Conservation (phyloP, 2,113 vertebrate genomes). For the Atlantisia rogersi region DNA sequence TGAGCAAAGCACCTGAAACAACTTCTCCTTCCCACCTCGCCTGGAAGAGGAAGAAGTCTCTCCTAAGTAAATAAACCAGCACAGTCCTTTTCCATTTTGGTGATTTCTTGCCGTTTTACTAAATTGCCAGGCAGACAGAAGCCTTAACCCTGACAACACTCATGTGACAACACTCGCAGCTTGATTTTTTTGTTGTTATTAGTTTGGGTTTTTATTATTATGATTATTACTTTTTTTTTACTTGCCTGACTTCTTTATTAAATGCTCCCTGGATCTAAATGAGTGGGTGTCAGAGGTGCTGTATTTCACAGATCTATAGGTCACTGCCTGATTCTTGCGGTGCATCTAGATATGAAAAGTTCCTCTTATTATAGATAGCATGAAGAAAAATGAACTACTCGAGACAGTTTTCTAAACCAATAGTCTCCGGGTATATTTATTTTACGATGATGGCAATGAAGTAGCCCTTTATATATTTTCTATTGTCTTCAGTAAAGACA, state of each 20-base stretch:
- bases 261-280: constrained; percentile 3
- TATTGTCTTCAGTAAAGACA: constrained; percentile 59
- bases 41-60: constrained; percentile 61
- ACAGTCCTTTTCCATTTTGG: constrained; percentile 60
- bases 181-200: neutral
- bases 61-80: constrained; percentile 68
- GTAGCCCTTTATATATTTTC: constrained; percentile 56
- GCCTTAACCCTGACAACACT: constrained; percentile 46
- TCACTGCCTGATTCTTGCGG: constrained; percentile 44
- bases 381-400: constrained; percentile 19
- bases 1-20: constrained; percentile 75
- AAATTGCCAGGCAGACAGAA: constrained; percentile 39
- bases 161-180: constrained; percentile 13
- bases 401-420: constrained; percentile 16
- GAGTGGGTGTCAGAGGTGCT: neutral
- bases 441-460: constrained; percentile 53
- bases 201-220: too few species aligned
- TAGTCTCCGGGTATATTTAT: constrained; percentile 41
- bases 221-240: neutral
- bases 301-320: constrained; percentile 29
- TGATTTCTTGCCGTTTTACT: constrained; percentile 54
- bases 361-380: constrained; percentile 10
- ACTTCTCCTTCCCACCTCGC: constrained; percentile 56
- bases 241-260: constrained; percentile 27
- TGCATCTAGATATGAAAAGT: constrained; percentile 38